Conservation (phyloP, 2,888 invertebrate genomes). For the Uropetala carovei region DNA sequence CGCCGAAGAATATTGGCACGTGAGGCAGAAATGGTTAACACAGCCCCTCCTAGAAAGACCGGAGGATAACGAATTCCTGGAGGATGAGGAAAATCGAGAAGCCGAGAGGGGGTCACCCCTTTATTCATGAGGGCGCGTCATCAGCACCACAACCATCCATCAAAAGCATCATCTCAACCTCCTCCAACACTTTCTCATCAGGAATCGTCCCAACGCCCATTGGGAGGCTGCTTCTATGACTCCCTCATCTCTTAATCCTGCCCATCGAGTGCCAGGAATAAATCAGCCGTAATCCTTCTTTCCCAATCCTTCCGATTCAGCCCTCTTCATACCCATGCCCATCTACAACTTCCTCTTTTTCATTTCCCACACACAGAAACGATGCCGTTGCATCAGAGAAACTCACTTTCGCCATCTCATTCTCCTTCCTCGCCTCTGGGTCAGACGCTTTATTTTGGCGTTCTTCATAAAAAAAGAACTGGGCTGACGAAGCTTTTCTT, state of each 20-base stretch:
- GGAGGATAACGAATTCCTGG: background rate
- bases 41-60: background rate
- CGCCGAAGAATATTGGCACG: too few relatives aligned
- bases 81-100: background rate
- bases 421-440: background rate
- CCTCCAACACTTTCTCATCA: constrained; percentile 57
- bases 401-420: background rate
- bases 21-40: background rate
- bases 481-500: constrained; percentile 20
- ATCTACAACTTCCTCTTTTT: constrained; percentile 1
- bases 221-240: background rate
- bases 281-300: constrained; percentile 54
- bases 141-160: constrained; percentile 43
- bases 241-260: constrained; percentile 40
- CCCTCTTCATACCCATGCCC: background rate
- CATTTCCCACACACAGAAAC: background rate
- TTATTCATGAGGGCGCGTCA: constrained; percentile 61
- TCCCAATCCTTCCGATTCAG: background rate
- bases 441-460: background rate
- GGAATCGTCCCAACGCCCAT: constrained; percentile 26
- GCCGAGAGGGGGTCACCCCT: background rate
- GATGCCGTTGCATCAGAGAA: constrained; percentile 1
- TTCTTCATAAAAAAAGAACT: background rate
- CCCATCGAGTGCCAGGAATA: constrained; percentile 48
- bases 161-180: constrained; percentile 1